Evolutionary conservation across 2,888 invertebrate genomes (phyloP).

Genomic region (Ptychoptera contaminata): DNA sequence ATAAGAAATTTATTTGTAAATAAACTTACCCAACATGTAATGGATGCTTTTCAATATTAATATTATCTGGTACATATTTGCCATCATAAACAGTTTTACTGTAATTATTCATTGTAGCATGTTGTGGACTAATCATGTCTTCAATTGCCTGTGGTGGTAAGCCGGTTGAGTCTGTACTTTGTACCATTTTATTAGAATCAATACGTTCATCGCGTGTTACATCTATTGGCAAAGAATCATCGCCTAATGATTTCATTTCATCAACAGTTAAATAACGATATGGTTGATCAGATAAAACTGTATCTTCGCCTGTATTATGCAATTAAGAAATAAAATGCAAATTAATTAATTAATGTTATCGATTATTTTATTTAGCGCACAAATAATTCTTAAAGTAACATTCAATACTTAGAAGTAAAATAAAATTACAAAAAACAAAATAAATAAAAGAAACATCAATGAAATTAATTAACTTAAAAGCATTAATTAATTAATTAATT

Average conservation of each 20-base stretch:
- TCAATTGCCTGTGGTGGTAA: slow-evolving; percentile 41
- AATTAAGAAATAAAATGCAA: slow-evolving; percentile 5
- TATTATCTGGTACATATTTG: slow-evolving; percentile 40
- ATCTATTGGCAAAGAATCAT: slow-evolving; percentile 84
- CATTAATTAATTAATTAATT: not conserved
- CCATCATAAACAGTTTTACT: slow-evolving; percentile 30
- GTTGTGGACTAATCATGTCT: slow-evolving; percentile 46
- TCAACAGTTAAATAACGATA: slow-evolving; percentile 88
- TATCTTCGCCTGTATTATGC: slow-evolving; percentile 60
- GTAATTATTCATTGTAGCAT: slow-evolving; percentile 23
- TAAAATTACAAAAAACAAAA: not conserved
- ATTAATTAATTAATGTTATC: not conserved
- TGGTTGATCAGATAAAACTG: slow-evolving; percentile 75
- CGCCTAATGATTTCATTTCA: slow-evolving; percentile 89
- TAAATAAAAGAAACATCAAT: too few species aligned
- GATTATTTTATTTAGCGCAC: not conserved
- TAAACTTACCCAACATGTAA: slow-evolving; percentile 45
- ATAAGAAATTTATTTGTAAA: too few species aligned
- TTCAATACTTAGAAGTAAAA: not conserved
- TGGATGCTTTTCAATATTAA: slow-evolving; percentile 41
- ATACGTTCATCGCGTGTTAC: slow-evolving; percentile 81
- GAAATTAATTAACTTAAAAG: too few species aligned
- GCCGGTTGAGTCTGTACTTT: slow-evolving; percentile 29
- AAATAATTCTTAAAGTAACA: too few species aligned
- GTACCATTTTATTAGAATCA: slow-evolving; percentile 46